Evolutionary conservation across 2,888 invertebrate species (phyloP), one percentile per base, ranked within the genome.

Genomic region (Caenorhabditis virilis): DNA sequence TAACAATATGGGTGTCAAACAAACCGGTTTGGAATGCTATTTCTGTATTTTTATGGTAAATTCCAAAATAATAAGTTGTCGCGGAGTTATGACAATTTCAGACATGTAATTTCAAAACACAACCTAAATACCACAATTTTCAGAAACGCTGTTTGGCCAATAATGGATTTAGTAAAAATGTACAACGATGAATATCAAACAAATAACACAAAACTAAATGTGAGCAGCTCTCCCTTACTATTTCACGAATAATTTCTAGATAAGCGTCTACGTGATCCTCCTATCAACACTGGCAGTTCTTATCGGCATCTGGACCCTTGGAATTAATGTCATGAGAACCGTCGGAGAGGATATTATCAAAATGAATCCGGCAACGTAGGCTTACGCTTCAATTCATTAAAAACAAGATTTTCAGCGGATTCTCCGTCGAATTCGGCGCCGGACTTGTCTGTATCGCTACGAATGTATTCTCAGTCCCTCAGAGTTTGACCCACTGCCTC

Each of bases 401-500:
- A 22, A 20, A 35, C 4, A 92, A 91, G 5, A 15, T 18, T 62
- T 63, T 22, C 58, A 64, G 58, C 66, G 94, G 94, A 41, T 94
- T 95, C 84, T 91, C 92, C 38, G 93, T 95, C 83, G 94, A 95
- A 86, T 88, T 98, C 77, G 97, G 95, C 35, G 91, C 95, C 23
- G 95, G 97, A 42, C 88, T 94, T 78, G 95, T 95, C 41, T 95
- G 95, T 66, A 87, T 97, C 83, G 86, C 94, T 77, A 95, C 97
- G 41, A 94, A 93, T 84, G 97, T 97, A 87, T 89, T 91, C 74
- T 95, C 95, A 15, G 88, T 97, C 79, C 97, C 97, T 23, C 92
- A 98, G 78, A 93, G 93, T 74, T 95, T 95, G 16, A 97, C 97
- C 1, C 97, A 97, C 85, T 97, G 97, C 85, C 95, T 97, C 87